Base-by-base conservation (phyloP, 2,888 invertebrate genomes). In the Julus scandinavius region DNA sequence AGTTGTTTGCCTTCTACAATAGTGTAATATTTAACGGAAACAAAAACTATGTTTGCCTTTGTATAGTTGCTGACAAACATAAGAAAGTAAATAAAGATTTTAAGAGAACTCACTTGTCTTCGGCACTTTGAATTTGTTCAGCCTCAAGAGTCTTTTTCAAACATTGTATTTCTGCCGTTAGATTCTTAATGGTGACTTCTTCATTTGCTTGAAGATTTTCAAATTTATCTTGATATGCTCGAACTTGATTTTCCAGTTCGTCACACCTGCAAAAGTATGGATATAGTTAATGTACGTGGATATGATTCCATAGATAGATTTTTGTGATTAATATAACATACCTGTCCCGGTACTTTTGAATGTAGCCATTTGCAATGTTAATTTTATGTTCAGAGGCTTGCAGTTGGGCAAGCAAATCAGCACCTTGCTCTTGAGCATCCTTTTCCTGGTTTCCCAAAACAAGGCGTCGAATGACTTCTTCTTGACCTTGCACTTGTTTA, bases 391-490 rank as follows among this genome's bases (percentile, higher is more conserved):
- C 54, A 5, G 87, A 87, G 13, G 40, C 54, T 40, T 58, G 50
- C 17, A 87, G 13, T 20, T 87, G 54, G 5, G 87, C 54, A 87
- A 58, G 17, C 7, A 87, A 54, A 17, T 50, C 17, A 20, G 87
- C 13, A 20, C 85, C 85, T 9, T 54, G 50, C 1, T 87, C 54
- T 54, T 87, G 6, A 7, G 50, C 87, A 13, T 54, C 41, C 20
- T 85, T 85, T 7, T 85, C 20, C 20, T 50, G 54, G 29, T 49
- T 40, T 20, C 87, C 87, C 29, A 40, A 40, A 54, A 54, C 87
- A 17, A 87, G 54, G n/a, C 87, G 54, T 38, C 87, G 50, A 49
- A 87, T 87, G n/a, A 87, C 87, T 40, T 87, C 87, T 87, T 87
- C 87, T 49, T 87, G 87, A 9, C 87, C 87, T 87, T 87, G n/a